Evolutionary conservation across 2,113 vertebrate species (phyloP).

Genomic region (Rhodinocichla rosea): DNA sequence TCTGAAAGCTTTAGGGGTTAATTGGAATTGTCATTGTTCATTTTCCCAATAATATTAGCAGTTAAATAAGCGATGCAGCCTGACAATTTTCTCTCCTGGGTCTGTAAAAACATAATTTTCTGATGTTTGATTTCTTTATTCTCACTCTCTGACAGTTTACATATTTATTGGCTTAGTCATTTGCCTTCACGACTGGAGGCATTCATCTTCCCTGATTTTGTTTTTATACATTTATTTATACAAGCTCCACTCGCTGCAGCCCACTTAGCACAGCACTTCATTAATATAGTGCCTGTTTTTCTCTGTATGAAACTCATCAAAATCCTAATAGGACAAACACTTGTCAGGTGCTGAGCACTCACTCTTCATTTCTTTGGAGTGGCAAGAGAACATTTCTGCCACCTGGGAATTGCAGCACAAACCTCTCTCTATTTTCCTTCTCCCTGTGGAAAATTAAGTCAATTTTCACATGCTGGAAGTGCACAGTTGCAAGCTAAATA

Average conservation of each 20-base stretch:
- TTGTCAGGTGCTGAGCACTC: not conserved
- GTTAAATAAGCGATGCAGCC: not conserved
- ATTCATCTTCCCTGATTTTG: not conserved
- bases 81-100: not conserved
- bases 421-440: not conserved
- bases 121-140: not conserved
- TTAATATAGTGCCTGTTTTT: not conserved
- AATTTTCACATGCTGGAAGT: not conserved
- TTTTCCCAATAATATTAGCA: not conserved
- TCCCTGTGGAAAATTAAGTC: slow-evolving; percentile 10
- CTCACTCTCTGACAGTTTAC: not conserved
- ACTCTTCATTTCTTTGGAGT: not conserved
- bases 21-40: not conserved
- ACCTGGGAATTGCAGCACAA: not conserved
- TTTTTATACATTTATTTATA: not conserved
- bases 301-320: not conserved
- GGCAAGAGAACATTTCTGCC: not conserved
- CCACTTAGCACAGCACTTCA: not conserved
- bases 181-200: not conserved
- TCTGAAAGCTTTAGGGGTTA: not conserved
- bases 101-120: not conserved
- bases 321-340: not conserved
- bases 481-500: slow-evolving; percentile 11
- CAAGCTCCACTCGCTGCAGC: not conserved
- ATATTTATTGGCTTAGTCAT: not conserved